Base-by-base conservation (phyloP, 2,113 vertebrate genomes). In the Albula goreensis region DNA sequence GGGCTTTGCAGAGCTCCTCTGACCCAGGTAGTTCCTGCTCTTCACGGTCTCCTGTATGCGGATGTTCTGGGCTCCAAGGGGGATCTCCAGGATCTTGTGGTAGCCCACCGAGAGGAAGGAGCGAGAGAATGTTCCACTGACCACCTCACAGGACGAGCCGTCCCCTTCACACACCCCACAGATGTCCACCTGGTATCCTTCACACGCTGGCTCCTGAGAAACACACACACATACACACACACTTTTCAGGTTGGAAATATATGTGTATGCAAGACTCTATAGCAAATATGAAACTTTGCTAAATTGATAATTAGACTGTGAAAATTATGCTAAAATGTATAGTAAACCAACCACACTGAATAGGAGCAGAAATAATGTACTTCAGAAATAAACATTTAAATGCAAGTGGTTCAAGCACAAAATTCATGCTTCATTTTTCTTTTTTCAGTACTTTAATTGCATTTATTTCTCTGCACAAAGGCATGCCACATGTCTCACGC, bases 1-100 rank as follows among this genome's bases (percentile, higher is more conserved):
- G 51, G n/a, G 81, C 11, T 51, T 12, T 17, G 50, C 7, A n/a
- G 57, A 17, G 84, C 51, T 1, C 85, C 51, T 84, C 51, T 78
- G 92, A 95, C 95, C 95, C 53, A 95, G 90, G 86, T 96, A 95
- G 89, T 95, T 96, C 77, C 91, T 91, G 87, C 93, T 95, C 87
- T 96, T 96, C 51, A 83, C 74, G 2, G 88, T 92, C 91, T 96
- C 95, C 80, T 87, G 86, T 82, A 96, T 91, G 82, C 85, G 94
- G 89, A 96, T 91, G 89, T 91, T 92, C 41, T 84, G 31, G 5
- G 95, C 94, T 90, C 95, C 95, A 79, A 88, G 87, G 49, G 95
- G 95, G 85, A 96, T 93, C 85, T 94, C 92, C 49, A 90, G 57
- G 74, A 96, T 91, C 90, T 94, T 95, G 90, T 96, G 94, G 90